Evolutionary conservation across 2,113 vertebrate species (phyloP).

Genomic region (Daubentonia madagascariensis): DNA sequence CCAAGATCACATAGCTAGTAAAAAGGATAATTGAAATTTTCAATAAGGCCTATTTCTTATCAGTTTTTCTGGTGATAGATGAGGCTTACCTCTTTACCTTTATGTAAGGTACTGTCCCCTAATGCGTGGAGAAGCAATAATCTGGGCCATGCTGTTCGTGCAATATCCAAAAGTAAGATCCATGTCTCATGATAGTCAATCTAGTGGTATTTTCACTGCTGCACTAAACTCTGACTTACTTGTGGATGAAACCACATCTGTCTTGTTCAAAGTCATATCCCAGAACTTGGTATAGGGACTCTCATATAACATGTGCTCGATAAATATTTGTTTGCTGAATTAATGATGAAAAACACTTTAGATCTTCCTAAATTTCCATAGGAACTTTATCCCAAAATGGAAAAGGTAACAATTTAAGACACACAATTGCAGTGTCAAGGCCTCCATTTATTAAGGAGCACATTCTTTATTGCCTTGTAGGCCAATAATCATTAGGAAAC

Average conservation of each 20-base stretch:
- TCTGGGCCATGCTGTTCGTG: rapidly evolving
- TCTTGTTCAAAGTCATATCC: not conserved
- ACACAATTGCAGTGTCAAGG: not conserved
- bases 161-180: not conserved
- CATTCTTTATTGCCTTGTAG: not conserved
- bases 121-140: not conserved
- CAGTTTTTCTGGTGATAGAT: not conserved
- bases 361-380: not conserved
- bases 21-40: not conserved
- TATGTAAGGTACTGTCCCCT: rapidly evolving
- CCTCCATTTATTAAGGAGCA: not conserved
- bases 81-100: not conserved
- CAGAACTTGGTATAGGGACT: not conserved
- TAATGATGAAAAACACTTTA: not conserved
- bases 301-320: not conserved
- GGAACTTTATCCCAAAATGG: not conserved
- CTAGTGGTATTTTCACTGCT: not conserved
- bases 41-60: not conserved
- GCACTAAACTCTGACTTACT: not conserved
- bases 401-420: not conserved
- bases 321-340: not conserved
- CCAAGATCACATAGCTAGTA: not conserved
- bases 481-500: not conserved
- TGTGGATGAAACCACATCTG: not conserved
- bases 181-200: too few species aligned